Percentiles rank a stretch among this genome's conserved stretches.
Conservation (phyloP, 2,113 vertebrate genomes). For the Crocuta crocuta region DNA sequence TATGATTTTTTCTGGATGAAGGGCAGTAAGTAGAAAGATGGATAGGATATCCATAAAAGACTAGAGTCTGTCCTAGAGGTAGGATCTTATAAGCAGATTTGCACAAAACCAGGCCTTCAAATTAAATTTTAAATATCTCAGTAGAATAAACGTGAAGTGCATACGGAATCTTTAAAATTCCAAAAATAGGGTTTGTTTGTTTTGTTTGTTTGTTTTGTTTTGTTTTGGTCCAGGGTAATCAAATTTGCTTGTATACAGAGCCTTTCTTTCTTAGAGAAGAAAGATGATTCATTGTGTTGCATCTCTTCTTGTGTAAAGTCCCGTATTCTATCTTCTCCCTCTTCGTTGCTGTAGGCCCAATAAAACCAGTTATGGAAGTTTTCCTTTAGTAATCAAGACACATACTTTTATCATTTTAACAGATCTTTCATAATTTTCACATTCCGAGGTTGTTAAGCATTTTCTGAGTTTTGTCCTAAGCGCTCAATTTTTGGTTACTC, state of each 20-base stretch:
- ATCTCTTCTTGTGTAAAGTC: neutral
- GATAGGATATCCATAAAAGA: neutral
- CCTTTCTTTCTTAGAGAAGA: neutral
- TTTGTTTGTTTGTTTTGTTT: neutral
- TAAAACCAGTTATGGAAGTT: neutral
- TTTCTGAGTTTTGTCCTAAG: neutral
- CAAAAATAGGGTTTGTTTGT: neutral
- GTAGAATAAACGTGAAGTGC: neutral
- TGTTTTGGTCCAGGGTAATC: neutral
- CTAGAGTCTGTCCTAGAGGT: neutral
- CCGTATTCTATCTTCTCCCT: neutral
- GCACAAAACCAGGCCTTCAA: neutral
- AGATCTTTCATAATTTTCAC: neutral
- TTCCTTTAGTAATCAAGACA: neutral
- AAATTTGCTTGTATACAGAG: neutral
- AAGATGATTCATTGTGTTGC: neutral
- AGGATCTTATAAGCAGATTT: neutral
- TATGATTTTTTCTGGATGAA: neutral
- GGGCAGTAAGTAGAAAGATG: neutral
- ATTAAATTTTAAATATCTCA: neutral
- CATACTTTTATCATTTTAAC: conserved; percentile 15
- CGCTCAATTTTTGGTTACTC: neutral
- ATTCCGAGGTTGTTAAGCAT: neutral
- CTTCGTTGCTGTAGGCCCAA: neutral
- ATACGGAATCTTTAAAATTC: neutral